These are phyloP conservation scores for Ophioderma brevispina DNA, from an alignment of 35 echinoderm and acorn worm species.

Conservation along the genomic window DNA sequence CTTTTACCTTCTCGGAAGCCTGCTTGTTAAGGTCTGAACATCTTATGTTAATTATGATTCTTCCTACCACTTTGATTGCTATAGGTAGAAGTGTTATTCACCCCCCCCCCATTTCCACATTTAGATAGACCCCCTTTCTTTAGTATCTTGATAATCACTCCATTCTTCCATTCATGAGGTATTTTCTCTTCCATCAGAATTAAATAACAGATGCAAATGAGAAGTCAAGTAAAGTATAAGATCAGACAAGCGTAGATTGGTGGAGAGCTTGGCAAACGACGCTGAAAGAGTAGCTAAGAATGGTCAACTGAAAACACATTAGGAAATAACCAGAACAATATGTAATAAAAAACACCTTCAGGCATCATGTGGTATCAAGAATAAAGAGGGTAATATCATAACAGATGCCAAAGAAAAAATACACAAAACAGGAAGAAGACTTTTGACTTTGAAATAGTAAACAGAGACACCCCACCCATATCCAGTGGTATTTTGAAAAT, in stretches of 20 bases:
- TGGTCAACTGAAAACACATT: too few relatives aligned
- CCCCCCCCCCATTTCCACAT: slow-evolving; percentile 26
- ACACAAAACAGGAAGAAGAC: too few relatives aligned
- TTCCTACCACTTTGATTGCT: slow-evolving; percentile 8
- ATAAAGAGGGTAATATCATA: too few relatives aligned
- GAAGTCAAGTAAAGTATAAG: background rate
- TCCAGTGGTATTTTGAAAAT: too few relatives aligned
- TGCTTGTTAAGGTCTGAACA: slow-evolving; percentile 3
- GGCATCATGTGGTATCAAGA: too few relatives aligned
- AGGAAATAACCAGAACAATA: too few relatives aligned
- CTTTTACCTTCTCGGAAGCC: slow-evolving; percentile 27
- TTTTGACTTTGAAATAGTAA: too few relatives aligned
- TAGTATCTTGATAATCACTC: slow-evolving; percentile 12
- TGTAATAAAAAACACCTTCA: too few relatives aligned
- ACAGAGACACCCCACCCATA: too few relatives aligned
- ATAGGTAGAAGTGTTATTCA: slow-evolving; percentile 30
- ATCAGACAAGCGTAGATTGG: background rate
- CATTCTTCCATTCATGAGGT: slow-evolving; percentile 14
- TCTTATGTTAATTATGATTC: slow-evolving; percentile 9
- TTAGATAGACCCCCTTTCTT: slow-evolving; percentile 19
- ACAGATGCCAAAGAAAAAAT: too few relatives aligned
- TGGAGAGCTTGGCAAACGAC: background rate
- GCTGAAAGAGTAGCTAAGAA: slow-evolving; percentile 8
- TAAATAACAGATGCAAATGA: background rate
- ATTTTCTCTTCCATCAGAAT: background rate